These are phyloP conservation scores for Chorisops tibialis DNA, from an alignment of 2,888 invertebrate species.

Conservation along the genomic window DNA sequence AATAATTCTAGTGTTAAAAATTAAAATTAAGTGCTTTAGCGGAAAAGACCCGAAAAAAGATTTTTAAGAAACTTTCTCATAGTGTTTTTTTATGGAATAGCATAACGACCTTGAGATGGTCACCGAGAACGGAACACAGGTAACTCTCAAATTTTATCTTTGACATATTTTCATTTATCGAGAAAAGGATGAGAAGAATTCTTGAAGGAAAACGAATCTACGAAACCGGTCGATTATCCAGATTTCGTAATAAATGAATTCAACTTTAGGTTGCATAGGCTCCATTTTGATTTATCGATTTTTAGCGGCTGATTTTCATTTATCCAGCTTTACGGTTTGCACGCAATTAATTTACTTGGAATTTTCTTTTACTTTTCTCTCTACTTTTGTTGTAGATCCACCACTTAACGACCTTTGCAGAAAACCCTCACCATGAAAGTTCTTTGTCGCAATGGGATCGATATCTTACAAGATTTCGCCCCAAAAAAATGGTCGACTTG, in stretches of 20 bases:
- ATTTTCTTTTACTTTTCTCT: background rate
- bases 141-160: slow-evolving; percentile 40
- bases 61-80: slow-evolving; percentile 10
- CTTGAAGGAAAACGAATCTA: background rate
- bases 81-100: slow-evolving; percentile 25
- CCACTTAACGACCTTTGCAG: background rate
- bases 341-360: slow-evolving; percentile 8
- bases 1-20: slow-evolving; percentile 30
- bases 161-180: background rate
- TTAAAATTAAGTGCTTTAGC: slow-evolving; percentile 19
- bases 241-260: too few species aligned
- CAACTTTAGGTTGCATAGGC: slow-evolving; percentile 35
- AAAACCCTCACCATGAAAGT: background rate
- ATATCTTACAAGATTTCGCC: slow-evolving; percentile 24
- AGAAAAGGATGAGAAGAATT: background rate
- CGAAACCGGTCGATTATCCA: too few species aligned
- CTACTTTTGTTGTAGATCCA: background rate
- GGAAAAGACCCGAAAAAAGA: too few species aligned
- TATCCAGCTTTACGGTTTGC: background rate
- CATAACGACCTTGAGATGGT: slow-evolving; percentile 46
- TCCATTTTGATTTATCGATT: slow-evolving; percentile 51
- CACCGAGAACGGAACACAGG: slow-evolving; percentile 53
- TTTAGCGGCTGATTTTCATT: slow-evolving; percentile 31
- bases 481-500: slow-evolving; percentile 8
- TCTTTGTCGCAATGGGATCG: slow-evolving; percentile 32